Evolutionary conservation across 2,888 invertebrate species (phyloP).

Genomic region (Sphaerophoria rueppellii): DNA sequence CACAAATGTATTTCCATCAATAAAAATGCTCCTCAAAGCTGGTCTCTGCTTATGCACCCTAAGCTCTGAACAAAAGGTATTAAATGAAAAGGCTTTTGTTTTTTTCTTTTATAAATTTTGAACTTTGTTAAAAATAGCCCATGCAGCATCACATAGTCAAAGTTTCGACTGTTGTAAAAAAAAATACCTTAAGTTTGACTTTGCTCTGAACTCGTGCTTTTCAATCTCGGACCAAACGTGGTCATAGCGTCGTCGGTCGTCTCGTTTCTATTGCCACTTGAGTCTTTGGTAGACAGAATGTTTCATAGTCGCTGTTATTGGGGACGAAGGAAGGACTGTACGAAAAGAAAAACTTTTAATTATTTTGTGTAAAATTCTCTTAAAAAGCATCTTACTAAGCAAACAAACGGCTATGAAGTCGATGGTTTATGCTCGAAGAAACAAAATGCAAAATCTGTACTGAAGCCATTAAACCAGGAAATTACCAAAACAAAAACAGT

Average conservation of each 20-base stretch:
- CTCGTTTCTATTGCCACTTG: not conserved
- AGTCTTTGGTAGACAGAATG: too few relatives aligned
- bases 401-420: constrained; percentile 61
- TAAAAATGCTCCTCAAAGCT: constrained; percentile 11
- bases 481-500: constrained; percentile 45
- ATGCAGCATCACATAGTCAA: constrained; percentile 29
- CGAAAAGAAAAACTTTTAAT: constrained; percentile 68
- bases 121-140: constrained; percentile 54
- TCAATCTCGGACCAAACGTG: constrained; percentile 43
- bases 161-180: constrained; percentile 46
- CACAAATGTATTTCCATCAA: constrained; percentile 13
- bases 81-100: not conserved
- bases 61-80: constrained; percentile 1
- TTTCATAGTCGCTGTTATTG: not conserved
- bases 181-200: constrained; percentile 65
- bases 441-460: constrained; percentile 52
- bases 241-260: not conserved
- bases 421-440: constrained; percentile 52
- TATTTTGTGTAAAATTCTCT: constrained; percentile 70
- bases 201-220: constrained; percentile 61
- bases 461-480: constrained; percentile 45
- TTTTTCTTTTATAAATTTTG: constrained; percentile 12
- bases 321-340: not conserved
- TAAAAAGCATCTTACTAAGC: constrained; percentile 69
- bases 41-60: not conserved